Percentiles rank a stretch among this genome's conserved stretches.
Evolutionary conservation across 2,797 vertebrate genomes (phyloP).

Genomic region (Platyrinchus mystaceus): DNA sequence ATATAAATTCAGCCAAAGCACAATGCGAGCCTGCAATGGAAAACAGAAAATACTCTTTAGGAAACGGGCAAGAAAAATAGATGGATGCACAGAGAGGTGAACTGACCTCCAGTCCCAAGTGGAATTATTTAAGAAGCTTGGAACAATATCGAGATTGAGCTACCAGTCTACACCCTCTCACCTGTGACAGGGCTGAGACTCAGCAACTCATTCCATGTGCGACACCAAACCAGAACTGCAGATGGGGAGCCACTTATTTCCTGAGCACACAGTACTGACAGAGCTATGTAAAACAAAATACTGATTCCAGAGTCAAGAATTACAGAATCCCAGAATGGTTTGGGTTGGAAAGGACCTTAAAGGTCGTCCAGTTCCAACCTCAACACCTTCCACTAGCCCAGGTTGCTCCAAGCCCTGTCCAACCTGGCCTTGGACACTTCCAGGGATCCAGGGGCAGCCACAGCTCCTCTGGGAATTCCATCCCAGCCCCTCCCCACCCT

Average conservation of each 20-base stretch:
- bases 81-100: neutral
- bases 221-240: neutral
- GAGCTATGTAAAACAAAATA: neutral
- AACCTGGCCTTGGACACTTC: neutral
- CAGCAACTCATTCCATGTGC: neutral
- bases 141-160: neutral
- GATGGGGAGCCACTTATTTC: accelerated
- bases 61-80: neutral
- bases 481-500: neutral
- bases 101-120: neutral
- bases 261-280: neutral
- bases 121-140: neutral
- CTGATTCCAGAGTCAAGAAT: neutral
- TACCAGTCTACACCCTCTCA: neutral
- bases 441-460: neutral
- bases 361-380: accelerated
- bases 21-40: neutral
- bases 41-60: neutral
- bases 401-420: accelerated
- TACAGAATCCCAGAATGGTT: neutral
- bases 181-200: neutral
- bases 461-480: neutral
- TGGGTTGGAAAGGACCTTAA: neutral
- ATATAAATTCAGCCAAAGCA: neutral
- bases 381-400: neutral